Percentiles rank a stretch among this genome's conserved stretches.
Evolutionary conservation across 2,113 vertebrate species (phyloP).

Genomic region (Rhadina sibilatrix): DNA sequence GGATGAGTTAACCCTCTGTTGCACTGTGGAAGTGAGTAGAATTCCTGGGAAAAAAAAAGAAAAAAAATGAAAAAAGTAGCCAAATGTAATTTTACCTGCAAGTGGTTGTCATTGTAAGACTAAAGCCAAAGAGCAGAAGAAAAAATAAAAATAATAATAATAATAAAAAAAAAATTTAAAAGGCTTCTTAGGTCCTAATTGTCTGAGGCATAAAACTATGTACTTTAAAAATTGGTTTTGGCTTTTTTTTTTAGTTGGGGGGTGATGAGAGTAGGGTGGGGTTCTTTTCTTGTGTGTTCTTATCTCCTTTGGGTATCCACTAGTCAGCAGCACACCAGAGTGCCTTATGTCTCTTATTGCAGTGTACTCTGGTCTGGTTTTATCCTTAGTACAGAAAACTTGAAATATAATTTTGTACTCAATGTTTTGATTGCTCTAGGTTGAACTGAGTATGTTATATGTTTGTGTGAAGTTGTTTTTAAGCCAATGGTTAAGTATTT

Average conservation of each 20-base stretch:
- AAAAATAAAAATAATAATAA: too few relatives aligned
- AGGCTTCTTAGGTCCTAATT: not conserved
- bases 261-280: fast-evolving
- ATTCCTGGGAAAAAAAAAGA: not conserved
- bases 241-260: fast-evolving
- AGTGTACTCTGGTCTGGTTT: not conserved
- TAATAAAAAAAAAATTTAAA: too few relatives aligned
- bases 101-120: not conserved
- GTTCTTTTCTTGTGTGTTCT: not conserved
- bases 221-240: not conserved
- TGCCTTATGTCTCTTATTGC: not conserved
- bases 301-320: not conserved
- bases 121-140: not conserved
- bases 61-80: not conserved
- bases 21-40: not conserved
- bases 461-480: not conserved
- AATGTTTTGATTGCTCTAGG: not conserved
- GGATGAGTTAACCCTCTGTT: not conserved
- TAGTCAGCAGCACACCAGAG: not conserved
- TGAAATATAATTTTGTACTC: not conserved
- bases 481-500: not conserved
- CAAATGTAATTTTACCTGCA: not conserved
- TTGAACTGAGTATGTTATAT: not conserved
- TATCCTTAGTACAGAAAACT: not conserved
- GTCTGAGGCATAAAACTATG: not conserved